These are phyloP conservation scores for Chromoteleia sp. DNA, from an alignment of 2,888 invertebrate species.

Conservation along the genomic window DNA sequence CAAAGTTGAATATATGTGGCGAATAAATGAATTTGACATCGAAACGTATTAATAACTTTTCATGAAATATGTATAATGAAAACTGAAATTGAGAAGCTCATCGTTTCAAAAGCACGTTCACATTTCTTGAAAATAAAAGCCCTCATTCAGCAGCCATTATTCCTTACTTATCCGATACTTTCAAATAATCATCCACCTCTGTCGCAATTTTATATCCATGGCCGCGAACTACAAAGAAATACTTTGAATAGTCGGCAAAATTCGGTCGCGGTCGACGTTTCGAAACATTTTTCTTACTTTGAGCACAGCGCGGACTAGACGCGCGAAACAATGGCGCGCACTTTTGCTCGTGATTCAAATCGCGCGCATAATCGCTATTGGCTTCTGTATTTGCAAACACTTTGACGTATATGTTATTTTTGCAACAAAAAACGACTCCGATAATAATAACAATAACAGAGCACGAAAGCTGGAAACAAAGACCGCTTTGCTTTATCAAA, in stretches of 20 bases:
- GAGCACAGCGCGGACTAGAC: slow-evolving; percentile 13
- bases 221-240: slow-evolving; percentile 32
- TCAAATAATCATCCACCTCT: slow-evolving; percentile 41
- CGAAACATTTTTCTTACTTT: slow-evolving; percentile 49
- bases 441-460: slow-evolving; percentile 21
- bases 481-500: slow-evolving; percentile 15
- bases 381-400: slow-evolving; percentile 24
- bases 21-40: not conserved
- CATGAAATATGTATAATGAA: not conserved
- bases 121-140: slow-evolving; percentile 7
- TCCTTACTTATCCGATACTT: slow-evolving; percentile 27
- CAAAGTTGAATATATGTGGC: too few species aligned
- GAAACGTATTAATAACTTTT: not conserved
- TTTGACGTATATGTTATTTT: slow-evolving; percentile 53
- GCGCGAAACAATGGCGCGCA: slow-evolving; percentile 35
- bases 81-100: slow-evolving; percentile 6
- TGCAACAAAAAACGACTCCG: slow-evolving; percentile 10
- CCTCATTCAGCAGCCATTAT: slow-evolving; percentile 32
- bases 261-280: slow-evolving; percentile 41
- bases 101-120: slow-evolving; percentile 10
- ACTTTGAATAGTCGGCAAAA: slow-evolving; percentile 45
- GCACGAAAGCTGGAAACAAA: slow-evolving; percentile 31
- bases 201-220: slow-evolving; percentile 21
- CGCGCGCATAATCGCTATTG: slow-evolving; percentile 52
- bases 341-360: slow-evolving; percentile 48